Conservation (phyloP, 2,888 invertebrate species). For the Anaspis maculata region DNA sequence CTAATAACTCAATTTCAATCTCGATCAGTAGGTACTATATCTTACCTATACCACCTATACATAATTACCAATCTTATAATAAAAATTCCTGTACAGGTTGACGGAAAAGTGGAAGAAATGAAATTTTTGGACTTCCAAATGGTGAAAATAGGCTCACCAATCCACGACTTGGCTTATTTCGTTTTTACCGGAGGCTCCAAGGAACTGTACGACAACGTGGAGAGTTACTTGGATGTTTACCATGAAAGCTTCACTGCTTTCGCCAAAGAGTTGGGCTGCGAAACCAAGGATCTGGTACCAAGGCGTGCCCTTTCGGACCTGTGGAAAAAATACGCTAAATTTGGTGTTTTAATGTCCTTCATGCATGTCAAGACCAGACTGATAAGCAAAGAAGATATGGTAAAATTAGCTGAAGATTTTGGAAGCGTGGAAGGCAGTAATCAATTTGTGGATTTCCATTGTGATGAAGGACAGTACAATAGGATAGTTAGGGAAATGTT, state of each 20-base stretch:
- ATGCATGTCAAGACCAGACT: constrained; percentile 16
- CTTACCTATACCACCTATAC: no score
- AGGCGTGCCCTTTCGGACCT: constrained; percentile 20
- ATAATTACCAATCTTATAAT: no score
- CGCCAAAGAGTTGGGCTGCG: constrained; percentile 21
- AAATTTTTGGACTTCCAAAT: constrained; percentile 23
- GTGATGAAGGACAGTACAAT: constrained; percentile 13
- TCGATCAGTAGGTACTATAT: no score
- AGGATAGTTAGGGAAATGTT: constrained; percentile 12
- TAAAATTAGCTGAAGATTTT: constrained; percentile 8
- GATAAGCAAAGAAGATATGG: constrained; percentile 13
- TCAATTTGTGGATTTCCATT: neutral
- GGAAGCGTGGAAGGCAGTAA: constrained; percentile 9
- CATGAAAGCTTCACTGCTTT: constrained; percentile 24
- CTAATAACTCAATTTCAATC: no score
- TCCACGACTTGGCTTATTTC: constrained; percentile 32
- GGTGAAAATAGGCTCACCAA: constrained; percentile 19
- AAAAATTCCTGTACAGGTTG: no score
- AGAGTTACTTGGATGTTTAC: constrained; percentile 29
- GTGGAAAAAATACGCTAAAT: constrained; percentile 20
- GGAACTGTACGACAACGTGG: constrained; percentile 24
- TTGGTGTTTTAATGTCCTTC: constrained; percentile 17
- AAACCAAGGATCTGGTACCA: constrained; percentile 27
- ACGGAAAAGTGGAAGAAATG: constrained; percentile 3
- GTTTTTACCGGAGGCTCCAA: constrained; percentile 29